A percentile compares a stretch with the other conserved stretches of the same genome.
Conservation (phyloP, 2,888 invertebrate genomes). For the Orchestes rusci region DNA sequence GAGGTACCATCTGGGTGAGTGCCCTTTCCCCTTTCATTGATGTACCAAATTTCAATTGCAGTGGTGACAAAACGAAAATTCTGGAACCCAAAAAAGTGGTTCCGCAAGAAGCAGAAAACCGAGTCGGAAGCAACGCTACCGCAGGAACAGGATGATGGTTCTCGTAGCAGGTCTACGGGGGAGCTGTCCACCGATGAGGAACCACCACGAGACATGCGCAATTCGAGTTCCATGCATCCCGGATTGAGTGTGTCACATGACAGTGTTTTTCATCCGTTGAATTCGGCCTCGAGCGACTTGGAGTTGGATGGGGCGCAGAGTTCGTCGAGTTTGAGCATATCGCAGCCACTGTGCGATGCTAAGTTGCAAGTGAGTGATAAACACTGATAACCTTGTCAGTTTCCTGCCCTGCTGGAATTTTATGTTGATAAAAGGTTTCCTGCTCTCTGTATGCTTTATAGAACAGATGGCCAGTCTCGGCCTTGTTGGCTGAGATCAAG, state of each 20-base stretch:
- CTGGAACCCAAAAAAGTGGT: constrained; percentile 48
- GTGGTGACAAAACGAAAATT: constrained; percentile 58
- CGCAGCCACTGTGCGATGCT: constrained; percentile 40
- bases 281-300: constrained; percentile 47
- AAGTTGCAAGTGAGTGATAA: constrained; percentile 41
- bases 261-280: constrained; percentile 78
- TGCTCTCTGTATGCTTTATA: too few relatives aligned
- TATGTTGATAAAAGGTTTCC: too few relatives aligned
- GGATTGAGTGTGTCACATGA: constrained; percentile 81
- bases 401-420: too few relatives aligned
- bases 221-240: constrained; percentile 42
- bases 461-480: too few relatives aligned
- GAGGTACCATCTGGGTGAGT: too few relatives aligned
- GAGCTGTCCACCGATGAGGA: constrained; percentile 59
- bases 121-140: constrained; percentile 34
- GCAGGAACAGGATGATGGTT: constrained; percentile 28
- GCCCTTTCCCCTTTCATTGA: too few relatives aligned
- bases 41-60: constrained; percentile 49
- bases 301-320: constrained; percentile 47
- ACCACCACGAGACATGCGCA: constrained; percentile 40
- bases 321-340: constrained; percentile 43
- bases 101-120: constrained; percentile 45
- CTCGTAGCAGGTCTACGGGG: constrained; percentile 52
- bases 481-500: too few relatives aligned
- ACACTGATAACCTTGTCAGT: too few relatives aligned